Base-by-base conservation (phyloP, 2,888 invertebrate genomes). In the Himalopsyche japonica region DNA sequence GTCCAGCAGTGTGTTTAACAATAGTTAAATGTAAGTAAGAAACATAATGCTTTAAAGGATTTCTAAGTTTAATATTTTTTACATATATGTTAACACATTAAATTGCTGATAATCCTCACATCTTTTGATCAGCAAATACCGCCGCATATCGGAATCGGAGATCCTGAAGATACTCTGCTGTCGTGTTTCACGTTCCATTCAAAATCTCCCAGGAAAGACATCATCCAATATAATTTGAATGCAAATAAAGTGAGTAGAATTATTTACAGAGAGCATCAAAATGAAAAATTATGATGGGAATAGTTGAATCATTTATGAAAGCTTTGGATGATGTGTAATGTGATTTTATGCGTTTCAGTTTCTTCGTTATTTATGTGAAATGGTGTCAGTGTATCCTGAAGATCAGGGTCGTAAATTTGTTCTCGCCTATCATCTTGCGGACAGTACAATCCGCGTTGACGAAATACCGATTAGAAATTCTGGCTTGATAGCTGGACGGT, bases 351-450 rank as follows among this genome's bases (percentile, higher is more conserved):
- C 80, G 7, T 88, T 89, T 0, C 89, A 93, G 92, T 93, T 94
- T 80, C 91, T 96, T 0, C 93, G 97, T 64, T 97, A 96, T 89
- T 94, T 95, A 81, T 95, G 96, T 89, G 92, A 94, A 85, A 92
- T 97, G 92, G 96, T 97, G 88, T 95, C 94, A 86, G 94, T 95
- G 6, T 95, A 96, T 88, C 96, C 96, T 0, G 97, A 97, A 88
- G 97, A 97, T 89, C 90, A 92, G 43, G 94, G 94, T 3, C 93
- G 98, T 43, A 92, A 94, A 87, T 98, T 98, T 89, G 92, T 97
- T 49, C 89, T 98, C 49, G 93, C 94, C 3, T 97, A 97, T 90
- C 94, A 94, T 84, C 92, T 97, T 70, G 94, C 95, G 6, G 95
- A 97, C 88, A 96, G 97, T 81, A 94, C 94, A 86, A 93, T 97